phyloP scores from a whole-genome alignment of 2,797 vertebrate genomes.

The Spinus pinus region DNA sequence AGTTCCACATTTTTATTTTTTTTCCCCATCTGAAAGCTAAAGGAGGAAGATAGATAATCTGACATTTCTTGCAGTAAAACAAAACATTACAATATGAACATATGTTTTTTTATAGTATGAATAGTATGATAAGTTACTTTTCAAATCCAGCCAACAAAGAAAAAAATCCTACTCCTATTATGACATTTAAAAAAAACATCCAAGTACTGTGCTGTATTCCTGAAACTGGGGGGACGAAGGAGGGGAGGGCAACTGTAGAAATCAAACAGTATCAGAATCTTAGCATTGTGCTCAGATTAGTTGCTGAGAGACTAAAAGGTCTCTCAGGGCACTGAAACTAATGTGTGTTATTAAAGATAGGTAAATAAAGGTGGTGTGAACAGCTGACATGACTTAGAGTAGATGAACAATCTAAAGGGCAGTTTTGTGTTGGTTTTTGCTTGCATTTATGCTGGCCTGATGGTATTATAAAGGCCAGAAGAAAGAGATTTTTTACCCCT shows the following conservation, averaged over 20 bases:
- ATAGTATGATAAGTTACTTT: not conserved
- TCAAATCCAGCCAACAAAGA: not conserved
- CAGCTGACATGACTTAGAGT: not conserved
- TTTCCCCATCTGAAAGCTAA: not conserved
- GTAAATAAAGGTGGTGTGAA: not conserved
- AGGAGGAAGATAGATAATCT: not conserved
- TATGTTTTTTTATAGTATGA: not conserved
- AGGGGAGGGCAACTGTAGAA: not conserved
- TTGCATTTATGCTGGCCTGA: not conserved
- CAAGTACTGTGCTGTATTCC: not conserved
- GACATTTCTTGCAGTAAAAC: not conserved
- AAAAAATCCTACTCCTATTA: not conserved
- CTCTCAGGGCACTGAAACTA: not conserved
- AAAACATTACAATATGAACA: not conserved
- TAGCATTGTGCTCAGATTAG: not conserved
- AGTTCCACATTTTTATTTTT: not conserved
- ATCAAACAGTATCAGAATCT: not conserved
- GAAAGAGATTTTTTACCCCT: accelerated
- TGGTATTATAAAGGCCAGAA: not conserved
- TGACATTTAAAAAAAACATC: not conserved
- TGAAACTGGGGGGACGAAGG: not conserved
- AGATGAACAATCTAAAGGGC: not conserved
- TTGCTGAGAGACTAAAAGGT: not conserved
- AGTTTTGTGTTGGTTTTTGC: not conserved
- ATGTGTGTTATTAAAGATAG: not conserved